Percentiles rank a stretch among this genome's conserved stretches.
phyloP scores from a whole-genome alignment of 2,113 vertebrate species.

The Pionites leucogaster region DNA sequence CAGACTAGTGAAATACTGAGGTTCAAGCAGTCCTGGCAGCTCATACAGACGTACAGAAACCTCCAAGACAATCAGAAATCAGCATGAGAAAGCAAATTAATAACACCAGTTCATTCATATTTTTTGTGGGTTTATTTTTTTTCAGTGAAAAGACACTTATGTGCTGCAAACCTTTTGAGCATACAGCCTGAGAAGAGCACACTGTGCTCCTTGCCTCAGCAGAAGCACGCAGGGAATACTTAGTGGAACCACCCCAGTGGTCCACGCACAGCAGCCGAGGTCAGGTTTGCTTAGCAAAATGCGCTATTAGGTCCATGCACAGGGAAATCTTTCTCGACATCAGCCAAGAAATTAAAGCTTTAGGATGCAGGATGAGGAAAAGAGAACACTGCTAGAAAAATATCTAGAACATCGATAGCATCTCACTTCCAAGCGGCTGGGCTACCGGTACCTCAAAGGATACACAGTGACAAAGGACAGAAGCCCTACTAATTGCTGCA shows the following conservation, averaged over 20 bases:
- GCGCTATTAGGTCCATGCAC: neutral
- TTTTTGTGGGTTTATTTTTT: neutral
- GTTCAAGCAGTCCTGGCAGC: neutral
- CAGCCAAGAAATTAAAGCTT: neutral
- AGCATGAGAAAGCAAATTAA: neutral
- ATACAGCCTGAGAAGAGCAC: neutral
- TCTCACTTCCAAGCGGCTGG: neutral
- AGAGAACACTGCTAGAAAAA: neutral
- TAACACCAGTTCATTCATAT: neutral
- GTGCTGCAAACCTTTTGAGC: neutral
- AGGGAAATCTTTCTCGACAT: neutral
- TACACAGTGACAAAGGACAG: neutral
- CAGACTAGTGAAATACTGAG: neutral
- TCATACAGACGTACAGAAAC: neutral
- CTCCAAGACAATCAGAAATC: neutral
- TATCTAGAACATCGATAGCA: neutral
- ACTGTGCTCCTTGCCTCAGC: too few relatives aligned
- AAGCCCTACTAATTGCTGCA: neutral
- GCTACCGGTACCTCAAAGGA: neutral
- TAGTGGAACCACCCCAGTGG: neutral
- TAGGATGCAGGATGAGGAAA: neutral
- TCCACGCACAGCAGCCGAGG: neutral
- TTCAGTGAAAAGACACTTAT: neutral
- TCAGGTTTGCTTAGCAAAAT: neutral
- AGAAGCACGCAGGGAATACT: neutral